Evolutionary conservation across 2,888 invertebrate genomes (phyloP), one percentile per base, ranked within the genome.

Genomic region (Mayetiola destructor): DNA sequence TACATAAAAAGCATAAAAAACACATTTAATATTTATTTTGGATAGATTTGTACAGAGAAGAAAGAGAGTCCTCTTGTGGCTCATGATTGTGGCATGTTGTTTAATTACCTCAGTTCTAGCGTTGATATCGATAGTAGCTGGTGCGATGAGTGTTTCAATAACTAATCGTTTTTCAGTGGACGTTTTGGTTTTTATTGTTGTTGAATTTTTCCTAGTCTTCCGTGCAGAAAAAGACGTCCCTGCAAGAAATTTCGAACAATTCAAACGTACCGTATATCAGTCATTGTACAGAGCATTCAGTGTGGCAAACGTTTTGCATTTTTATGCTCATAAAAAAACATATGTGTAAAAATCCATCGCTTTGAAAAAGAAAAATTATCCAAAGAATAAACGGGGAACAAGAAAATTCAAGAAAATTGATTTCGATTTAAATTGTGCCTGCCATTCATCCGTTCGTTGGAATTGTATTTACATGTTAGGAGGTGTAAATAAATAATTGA

Each of bases 121-220:
- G 27, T 27, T 27, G 23, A 27, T 48, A n/a, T 48, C 48, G 16
- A 48, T 48, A n/a, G 77, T 32, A 77, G 68, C 0, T 82, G 81
- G 1, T 85, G 85, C 58, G 82, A 80, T 60, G 84, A 80, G n/a
- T 87, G 73, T 65, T 67, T 87, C 85, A 12, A 87, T 75, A 59
- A 87, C 85, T 72, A 84, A 84, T 65, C 84, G 85, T 69, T 85
- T 85, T 71, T 86, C 85, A 27, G 14, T 27, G 32, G 84, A 82
- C 20, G 80, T 80, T 64, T 81, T 83, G 69, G 84, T 84, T 74
- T 82, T 84, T 10, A 83, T 82, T 21, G 85, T 85, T 21, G 85
- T 85, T 9, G 85, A 85, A 69, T 85, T 85, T 73, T 85, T 85
- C 63, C 85, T 77, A 72, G 85, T 84, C 73, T 85, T 84, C 64